Evolutionary conservation across 2,113 vertebrate genomes (phyloP).

Genomic region (Puntigrus tetrazona): DNA sequence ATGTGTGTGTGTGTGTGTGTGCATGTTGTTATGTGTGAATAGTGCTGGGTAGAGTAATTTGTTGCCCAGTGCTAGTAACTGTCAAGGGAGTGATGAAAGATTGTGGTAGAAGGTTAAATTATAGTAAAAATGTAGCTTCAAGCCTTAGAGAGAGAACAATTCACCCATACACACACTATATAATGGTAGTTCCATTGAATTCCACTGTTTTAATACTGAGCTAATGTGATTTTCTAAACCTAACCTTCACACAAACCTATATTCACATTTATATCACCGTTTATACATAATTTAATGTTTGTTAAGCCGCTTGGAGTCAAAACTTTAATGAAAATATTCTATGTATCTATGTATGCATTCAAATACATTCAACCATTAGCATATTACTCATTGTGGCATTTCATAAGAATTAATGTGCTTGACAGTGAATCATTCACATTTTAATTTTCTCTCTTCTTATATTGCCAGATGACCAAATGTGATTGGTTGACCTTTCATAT

Average conservation of each 20-base stretch:
- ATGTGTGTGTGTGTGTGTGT: not conserved
- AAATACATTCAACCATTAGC: slow-evolving; percentile 66
- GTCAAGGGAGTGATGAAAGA: slow-evolving; percentile 30
- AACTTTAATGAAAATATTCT: not conserved
- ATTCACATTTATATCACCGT: not conserved
- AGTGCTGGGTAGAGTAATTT: slow-evolving; percentile 42
- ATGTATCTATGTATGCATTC: not conserved
- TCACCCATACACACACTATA: not conserved
- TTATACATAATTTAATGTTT: not conserved
- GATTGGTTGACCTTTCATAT: slow-evolving; percentile 43
- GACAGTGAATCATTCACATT: slow-evolving; percentile 13
- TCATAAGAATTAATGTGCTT: slow-evolving; percentile 11
- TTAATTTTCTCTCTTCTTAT: slow-evolving; percentile 29
- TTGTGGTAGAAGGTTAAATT: slow-evolving; percentile 23
- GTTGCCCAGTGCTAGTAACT: slow-evolving; percentile 38
- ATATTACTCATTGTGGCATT: not conserved
- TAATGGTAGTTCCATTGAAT: not conserved
- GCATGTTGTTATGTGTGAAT: not conserved
- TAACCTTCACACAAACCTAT: not conserved
- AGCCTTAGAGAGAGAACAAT: slow-evolving; percentile 25
- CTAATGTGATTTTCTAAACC: not conserved
- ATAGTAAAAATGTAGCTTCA: not conserved
- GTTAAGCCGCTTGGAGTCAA: not conserved
- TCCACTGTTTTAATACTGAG: not conserved
- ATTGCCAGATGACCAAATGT: slow-evolving; percentile 34